A percentile compares a stretch with the other conserved stretches of the same genome.
phyloP scores from a whole-genome alignment of 2,888 invertebrate genomes.

The Mesoligia furuncula region DNA sequence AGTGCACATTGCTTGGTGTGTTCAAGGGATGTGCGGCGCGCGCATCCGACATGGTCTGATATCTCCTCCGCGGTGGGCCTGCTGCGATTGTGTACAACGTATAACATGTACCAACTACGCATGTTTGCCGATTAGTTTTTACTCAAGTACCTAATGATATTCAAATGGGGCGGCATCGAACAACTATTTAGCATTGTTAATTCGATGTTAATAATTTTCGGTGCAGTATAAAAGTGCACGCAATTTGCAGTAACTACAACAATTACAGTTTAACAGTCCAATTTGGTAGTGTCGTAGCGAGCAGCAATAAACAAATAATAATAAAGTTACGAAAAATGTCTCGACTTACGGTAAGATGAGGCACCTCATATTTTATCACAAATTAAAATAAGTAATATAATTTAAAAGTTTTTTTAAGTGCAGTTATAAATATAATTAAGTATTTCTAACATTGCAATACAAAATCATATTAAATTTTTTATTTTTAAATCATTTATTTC shows the following conservation, averaged over 20 bases:
- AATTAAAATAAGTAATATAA: neutral
- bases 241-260: slow-evolving; percentile 76
- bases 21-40: slow-evolving; percentile 47
- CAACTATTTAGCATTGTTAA: slow-evolving; percentile 86
- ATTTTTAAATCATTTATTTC: too few species aligned
- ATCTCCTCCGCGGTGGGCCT: slow-evolving; percentile 61
- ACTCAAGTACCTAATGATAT: slow-evolving; percentile 82
- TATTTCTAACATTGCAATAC: neutral
- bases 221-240: slow-evolving; percentile 87
- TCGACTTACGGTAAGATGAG: slow-evolving; percentile 85
- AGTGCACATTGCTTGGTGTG: slow-evolving; percentile 11
- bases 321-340: slow-evolving; percentile 76
- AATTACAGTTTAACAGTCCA: slow-evolving; percentile 79
- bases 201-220: slow-evolving; percentile 86
- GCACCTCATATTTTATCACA: neutral
- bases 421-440: neutral
- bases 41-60: slow-evolving; percentile 71
- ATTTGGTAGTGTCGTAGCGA: slow-evolving; percentile 76
- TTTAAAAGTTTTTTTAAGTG: neutral
- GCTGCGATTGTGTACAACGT: slow-evolving; percentile 62
- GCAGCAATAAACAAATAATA: slow-evolving; percentile 62
- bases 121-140: slow-evolving; percentile 72
- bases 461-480: neutral
- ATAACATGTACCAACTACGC: slow-evolving; percentile 63
- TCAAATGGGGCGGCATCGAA: slow-evolving; percentile 85